phyloP scores from a whole-genome alignment of 2,888 invertebrate species.

The Darwinula stevensoni region DNA sequence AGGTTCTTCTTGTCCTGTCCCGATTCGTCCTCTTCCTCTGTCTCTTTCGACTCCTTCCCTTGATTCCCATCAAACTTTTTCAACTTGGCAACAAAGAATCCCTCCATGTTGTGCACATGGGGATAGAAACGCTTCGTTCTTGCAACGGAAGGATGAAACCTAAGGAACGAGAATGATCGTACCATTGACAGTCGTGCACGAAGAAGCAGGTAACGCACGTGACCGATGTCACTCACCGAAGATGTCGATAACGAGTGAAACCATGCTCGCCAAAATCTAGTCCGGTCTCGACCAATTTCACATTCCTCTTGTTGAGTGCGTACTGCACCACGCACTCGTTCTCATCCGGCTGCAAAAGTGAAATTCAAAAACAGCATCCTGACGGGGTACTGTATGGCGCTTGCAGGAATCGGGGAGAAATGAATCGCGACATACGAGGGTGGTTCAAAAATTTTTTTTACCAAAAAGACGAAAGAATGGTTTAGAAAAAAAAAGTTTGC shows the following conservation, averaged over 20 bases:
- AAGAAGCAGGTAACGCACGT: too few relatives aligned
- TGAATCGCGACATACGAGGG: too few relatives aligned
- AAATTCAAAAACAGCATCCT: too few relatives aligned
- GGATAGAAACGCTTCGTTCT: constrained; percentile 77
- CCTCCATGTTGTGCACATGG: constrained; percentile 96
- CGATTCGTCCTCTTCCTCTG: background rate
- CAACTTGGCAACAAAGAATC: constrained; percentile 92
- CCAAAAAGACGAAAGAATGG: too few relatives aligned
- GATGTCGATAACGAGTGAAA: constrained; percentile 53
- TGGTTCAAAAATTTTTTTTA: too few relatives aligned
- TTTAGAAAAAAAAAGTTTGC: too few relatives aligned
- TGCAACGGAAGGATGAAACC: constrained; percentile 71
- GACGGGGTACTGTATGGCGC: too few relatives aligned
- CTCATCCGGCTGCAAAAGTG: constrained; percentile 54
- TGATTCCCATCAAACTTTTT: constrained; percentile 40
- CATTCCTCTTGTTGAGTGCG: constrained; percentile 58
- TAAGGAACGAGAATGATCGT: constrained; percentile 11
- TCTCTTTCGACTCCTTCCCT: background rate
- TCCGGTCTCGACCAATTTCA: constrained; percentile 73
- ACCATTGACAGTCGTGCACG: background rate
- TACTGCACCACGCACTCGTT: constrained; percentile 94
- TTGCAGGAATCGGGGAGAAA: too few relatives aligned
- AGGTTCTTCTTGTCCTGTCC: background rate
- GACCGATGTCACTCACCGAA: constrained; percentile 12
- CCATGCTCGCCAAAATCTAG: constrained; percentile 87